Conservation (phyloP, 2,113 vertebrate genomes). For the Etheostoma cragini region DNA sequence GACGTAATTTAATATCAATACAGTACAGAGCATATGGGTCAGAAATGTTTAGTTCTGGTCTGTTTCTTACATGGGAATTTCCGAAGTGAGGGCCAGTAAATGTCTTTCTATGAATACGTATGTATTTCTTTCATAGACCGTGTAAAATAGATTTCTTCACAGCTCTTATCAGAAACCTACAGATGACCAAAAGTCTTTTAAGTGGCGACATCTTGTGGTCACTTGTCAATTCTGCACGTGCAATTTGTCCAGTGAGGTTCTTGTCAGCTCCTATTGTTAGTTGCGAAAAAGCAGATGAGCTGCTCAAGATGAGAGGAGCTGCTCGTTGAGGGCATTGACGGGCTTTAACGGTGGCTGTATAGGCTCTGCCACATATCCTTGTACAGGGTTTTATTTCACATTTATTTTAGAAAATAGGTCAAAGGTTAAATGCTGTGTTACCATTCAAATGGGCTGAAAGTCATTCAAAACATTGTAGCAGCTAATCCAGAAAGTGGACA, state of each 20-base stretch:
- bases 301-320: neutral
- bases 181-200: neutral
- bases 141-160: neutral
- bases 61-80: neutral
- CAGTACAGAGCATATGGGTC: neutral
- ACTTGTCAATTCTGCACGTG: neutral
- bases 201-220: conserved; percentile 4
- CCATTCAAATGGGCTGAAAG: neutral
- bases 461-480: neutral
- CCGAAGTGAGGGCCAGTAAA: neutral
- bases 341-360: neutral
- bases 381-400: neutral
- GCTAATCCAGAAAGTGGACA: neutral
- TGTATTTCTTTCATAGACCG: neutral
- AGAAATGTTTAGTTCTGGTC: neutral
- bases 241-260: neutral
- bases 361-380: neutral
- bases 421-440: neutral
- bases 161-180: neutral
- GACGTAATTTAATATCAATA: neutral
- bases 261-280: neutral
- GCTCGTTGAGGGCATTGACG: neutral
- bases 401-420: neutral
- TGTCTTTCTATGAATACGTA: neutral
- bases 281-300: neutral